Conservation (phyloP, 2,888 invertebrate genomes). For the Chrysomela aeneicollis region DNA sequence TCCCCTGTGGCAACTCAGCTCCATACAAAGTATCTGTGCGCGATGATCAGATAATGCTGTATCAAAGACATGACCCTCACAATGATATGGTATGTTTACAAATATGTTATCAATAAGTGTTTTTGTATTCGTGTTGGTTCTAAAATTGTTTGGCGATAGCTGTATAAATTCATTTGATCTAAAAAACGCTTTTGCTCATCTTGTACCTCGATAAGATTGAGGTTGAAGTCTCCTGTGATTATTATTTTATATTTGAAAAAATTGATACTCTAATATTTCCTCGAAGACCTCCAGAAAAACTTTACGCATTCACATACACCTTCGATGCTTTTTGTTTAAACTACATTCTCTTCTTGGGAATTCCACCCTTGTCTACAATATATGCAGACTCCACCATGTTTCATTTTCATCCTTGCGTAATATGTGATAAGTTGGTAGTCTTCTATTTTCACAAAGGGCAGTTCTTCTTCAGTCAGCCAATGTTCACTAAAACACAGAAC, state of each 20-base stretch:
- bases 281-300: not conserved
- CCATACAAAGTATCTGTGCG: not conserved
- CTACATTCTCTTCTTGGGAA: not conserved
- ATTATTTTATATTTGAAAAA: not conserved
- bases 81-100: not conserved
- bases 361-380: not conserved
- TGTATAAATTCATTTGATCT: too few species aligned
- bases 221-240: not conserved
- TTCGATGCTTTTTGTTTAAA: not conserved
- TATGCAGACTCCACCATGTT: not conserved
- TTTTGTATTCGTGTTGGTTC: too few species aligned
- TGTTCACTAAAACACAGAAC: not conserved
- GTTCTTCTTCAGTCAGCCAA: not conserved
- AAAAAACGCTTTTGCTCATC: too few species aligned
- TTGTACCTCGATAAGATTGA: not conserved
- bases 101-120: not conserved
- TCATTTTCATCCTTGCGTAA: not conserved
- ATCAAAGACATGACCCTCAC: not conserved
- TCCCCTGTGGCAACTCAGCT: not conserved
- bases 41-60: not conserved
- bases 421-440: not conserved
- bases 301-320: not conserved
- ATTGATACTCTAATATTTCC: not conserved
- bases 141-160: not conserved
- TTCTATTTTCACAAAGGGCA: not conserved